These are phyloP conservation scores for Phalacrocorax pelagicus DNA, from an alignment of 2,113 vertebrate species.

Conservation along the genomic window DNA sequence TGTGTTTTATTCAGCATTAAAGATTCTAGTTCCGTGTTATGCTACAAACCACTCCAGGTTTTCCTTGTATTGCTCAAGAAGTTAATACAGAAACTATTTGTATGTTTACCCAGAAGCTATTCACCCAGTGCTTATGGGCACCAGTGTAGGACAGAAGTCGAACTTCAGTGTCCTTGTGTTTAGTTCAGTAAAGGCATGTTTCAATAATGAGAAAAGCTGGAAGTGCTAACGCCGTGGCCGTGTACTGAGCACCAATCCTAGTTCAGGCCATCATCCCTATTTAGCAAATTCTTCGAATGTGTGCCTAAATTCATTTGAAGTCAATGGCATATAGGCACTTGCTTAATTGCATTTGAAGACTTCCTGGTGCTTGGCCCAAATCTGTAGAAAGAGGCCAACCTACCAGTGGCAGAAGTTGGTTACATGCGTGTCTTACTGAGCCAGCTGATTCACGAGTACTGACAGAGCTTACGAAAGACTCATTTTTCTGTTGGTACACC, in stretches of 20 bases:
- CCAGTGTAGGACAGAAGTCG: neutral
- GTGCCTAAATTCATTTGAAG: neutral
- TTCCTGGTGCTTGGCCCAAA: neutral
- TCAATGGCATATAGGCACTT: rapidly evolving
- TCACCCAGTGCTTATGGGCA: neutral
- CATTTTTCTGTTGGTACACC: neutral
- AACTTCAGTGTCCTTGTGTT: neutral
- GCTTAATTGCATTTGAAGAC: neutral
- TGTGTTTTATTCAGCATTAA: neutral
- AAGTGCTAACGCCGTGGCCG: rapidly evolving
- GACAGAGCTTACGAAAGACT: neutral
- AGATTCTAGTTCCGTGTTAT: neutral
- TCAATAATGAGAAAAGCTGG: neutral
- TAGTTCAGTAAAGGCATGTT: neutral
- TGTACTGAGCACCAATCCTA: neutral
- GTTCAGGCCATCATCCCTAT: neutral
- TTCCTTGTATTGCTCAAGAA: neutral
- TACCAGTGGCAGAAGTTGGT: neutral
- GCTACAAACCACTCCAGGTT: neutral
- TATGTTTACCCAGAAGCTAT: neutral
- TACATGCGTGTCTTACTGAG: rapidly evolving
- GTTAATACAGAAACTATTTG: neutral
- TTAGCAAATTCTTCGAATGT: neutral
- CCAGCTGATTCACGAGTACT: neutral
- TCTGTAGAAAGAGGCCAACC: neutral